These are phyloP conservation scores for Callimorpha dominula DNA, from an alignment of 2,888 invertebrate species.

Conservation along the genomic window DNA sequence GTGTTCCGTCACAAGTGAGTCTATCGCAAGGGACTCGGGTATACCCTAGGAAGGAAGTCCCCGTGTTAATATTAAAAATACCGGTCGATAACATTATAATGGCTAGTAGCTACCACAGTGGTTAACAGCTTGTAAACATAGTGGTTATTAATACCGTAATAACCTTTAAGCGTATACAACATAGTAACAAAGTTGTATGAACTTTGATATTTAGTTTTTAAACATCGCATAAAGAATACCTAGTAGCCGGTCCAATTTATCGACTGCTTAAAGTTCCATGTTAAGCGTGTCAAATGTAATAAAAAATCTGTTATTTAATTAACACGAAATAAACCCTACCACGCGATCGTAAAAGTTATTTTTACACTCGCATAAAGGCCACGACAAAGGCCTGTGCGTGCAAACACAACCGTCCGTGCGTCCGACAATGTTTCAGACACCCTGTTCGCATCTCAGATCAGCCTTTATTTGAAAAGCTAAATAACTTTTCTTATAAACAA, in stretches of 20 bases:
- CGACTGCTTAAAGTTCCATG: constrained; percentile 55
- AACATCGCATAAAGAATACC: background rate
- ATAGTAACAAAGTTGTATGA: background rate
- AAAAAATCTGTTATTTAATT: constrained; percentile 22
- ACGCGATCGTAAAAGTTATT: constrained; percentile 27
- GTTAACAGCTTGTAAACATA: background rate
- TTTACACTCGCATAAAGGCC: constrained; percentile 13
- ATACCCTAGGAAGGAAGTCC: background rate
- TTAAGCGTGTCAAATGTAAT: constrained; percentile 44
- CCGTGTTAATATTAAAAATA: background rate
- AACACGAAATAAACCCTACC: constrained; percentile 20
- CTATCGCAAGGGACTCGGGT: too few species aligned
- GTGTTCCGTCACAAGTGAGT: too few species aligned
- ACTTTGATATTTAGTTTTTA: background rate
- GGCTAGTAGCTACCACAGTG: background rate
- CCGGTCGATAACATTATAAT: background rate
- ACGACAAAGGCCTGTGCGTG: constrained; percentile 7
- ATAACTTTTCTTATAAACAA: too few species aligned
- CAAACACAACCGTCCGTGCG: constrained; percentile 2
- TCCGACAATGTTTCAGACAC: background rate
- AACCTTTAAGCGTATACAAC: background rate
- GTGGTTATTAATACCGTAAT: background rate
- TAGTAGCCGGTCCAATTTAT: constrained; percentile 36
- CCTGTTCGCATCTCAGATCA: background rate
- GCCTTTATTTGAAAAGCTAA: background rate